Conservation (phyloP, 2,113 vertebrate genomes). For the Neodontobutis hainanensis region DNA sequence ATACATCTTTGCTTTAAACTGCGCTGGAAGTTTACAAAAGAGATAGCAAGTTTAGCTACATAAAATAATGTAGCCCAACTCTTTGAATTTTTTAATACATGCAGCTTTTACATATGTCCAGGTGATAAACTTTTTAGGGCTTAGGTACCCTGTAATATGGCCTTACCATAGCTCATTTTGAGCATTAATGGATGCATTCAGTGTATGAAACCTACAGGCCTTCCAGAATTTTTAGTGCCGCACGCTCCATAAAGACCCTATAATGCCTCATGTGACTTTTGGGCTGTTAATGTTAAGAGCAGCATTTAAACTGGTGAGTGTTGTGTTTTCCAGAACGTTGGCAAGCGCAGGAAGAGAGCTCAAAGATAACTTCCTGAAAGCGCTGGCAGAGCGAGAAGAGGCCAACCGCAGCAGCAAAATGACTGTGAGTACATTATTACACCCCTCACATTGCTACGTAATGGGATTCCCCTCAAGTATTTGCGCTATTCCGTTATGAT, state of each 20-base stretch:
- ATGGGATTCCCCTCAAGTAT: slow-evolving; percentile 79
- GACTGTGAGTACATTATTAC: slow-evolving; percentile 85
- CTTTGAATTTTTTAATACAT: too few relatives aligned
- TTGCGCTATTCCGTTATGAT: slow-evolving; percentile 70
- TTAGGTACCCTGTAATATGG: too few relatives aligned
- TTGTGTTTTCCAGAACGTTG: slow-evolving; percentile 80
- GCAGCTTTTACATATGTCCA: too few relatives aligned
- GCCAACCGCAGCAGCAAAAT: slow-evolving; percentile 81
- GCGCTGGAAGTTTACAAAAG: too few relatives aligned
- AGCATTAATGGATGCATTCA: background rate
- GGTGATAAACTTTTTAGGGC: too few relatives aligned
- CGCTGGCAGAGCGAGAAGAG: slow-evolving; percentile 83
- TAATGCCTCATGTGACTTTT: slow-evolving; percentile 54
- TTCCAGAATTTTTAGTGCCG: slow-evolving; percentile 13
- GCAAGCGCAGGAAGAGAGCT: slow-evolving; percentile 82
- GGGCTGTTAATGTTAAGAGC: slow-evolving; percentile 53
- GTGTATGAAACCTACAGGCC: background rate
- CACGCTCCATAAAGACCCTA: slow-evolving; percentile 51
- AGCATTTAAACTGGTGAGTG: slow-evolving; percentile 73
- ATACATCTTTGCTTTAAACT: too few relatives aligned
- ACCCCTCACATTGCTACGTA: slow-evolving; percentile 74
- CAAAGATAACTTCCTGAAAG: slow-evolving; percentile 83
- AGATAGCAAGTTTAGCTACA: too few relatives aligned
- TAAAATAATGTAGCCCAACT: too few relatives aligned
- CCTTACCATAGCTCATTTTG: too few relatives aligned